Evolutionary conservation across 2,113 vertebrate genomes (phyloP).

Genomic region (Pseudonaja textilis): DNA sequence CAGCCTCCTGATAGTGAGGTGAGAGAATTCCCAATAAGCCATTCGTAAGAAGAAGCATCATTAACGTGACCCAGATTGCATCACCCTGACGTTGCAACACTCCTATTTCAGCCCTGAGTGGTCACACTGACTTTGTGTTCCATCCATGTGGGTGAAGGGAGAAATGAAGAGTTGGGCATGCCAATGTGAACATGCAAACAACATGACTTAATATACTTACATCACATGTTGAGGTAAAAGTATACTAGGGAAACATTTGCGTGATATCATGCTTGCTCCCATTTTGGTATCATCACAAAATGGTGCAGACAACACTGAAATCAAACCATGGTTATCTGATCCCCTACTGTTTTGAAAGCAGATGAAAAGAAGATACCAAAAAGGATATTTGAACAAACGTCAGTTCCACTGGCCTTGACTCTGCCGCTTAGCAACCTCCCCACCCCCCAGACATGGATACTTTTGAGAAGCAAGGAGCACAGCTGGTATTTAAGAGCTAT

Average conservation of each 20-base stretch:
- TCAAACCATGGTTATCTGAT: background rate
- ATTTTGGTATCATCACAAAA: background rate
- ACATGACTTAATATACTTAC: background rate
- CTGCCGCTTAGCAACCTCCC: background rate
- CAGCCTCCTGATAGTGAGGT: too few species aligned
- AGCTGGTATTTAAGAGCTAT: background rate
- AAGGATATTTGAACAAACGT: background rate
- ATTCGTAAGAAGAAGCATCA: conserved; percentile 22
- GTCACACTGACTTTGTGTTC: conserved; percentile 38
- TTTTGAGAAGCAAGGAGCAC: background rate
- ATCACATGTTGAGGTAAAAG: background rate
- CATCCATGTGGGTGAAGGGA: conserved; percentile 22
- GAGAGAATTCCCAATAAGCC: conserved; percentile 20
- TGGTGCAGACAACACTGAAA: background rate
- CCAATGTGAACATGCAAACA: background rate
- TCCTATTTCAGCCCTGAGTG: conserved; percentile 50
- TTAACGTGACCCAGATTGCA: background rate
- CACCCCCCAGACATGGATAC: background rate
- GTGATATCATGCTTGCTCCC: background rate
- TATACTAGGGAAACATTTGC: background rate
- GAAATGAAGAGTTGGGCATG: background rate
- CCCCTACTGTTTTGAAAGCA: background rate
- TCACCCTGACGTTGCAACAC: conserved; percentile 22
- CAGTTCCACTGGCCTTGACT: background rate
- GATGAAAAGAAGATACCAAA: background rate